phyloP scores from a whole-genome alignment of 2,113 vertebrate species.

The Rhodinocichla rosea region DNA sequence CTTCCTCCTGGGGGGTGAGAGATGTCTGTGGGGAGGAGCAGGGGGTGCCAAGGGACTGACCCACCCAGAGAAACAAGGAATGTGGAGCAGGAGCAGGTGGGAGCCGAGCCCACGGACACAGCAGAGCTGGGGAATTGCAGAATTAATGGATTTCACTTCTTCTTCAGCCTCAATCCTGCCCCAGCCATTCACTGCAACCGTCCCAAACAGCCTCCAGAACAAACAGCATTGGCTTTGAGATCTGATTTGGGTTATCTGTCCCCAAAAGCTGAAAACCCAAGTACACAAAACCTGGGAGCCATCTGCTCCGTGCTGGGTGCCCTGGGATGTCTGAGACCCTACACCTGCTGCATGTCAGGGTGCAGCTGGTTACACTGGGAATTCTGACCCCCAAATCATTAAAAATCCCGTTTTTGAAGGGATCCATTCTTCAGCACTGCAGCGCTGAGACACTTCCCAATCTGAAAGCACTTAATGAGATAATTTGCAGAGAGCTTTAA shows the following conservation, averaged over 20 bases:
- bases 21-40: not conserved
- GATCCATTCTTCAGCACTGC: not conserved
- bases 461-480: not conserved
- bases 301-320: not conserved
- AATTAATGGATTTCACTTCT: not conserved
- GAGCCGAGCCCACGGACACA: rapidly evolving
- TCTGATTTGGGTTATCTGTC: not conserved
- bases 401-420: not conserved
- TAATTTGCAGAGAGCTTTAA: not conserved
- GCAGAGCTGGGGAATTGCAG: rapidly evolving
- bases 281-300: rapidly evolving
- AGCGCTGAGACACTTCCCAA: not conserved
- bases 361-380: not conserved
- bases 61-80: rapidly evolving
- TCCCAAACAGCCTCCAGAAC: not conserved
- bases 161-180: not conserved
- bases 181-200: not conserved
- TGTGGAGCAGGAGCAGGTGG: rapidly evolving
- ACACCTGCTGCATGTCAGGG: rapidly evolving
- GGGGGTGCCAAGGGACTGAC: not conserved
- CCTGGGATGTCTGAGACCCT: rapidly evolving
- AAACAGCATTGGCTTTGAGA: rapidly evolving
- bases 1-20: not conserved
- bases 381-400: not conserved
- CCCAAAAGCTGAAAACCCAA: rapidly evolving